These are phyloP conservation scores for Narcine bancroftii DNA, from an alignment of 2,113 vertebrate genomes.

Conservation along the genomic window DNA sequence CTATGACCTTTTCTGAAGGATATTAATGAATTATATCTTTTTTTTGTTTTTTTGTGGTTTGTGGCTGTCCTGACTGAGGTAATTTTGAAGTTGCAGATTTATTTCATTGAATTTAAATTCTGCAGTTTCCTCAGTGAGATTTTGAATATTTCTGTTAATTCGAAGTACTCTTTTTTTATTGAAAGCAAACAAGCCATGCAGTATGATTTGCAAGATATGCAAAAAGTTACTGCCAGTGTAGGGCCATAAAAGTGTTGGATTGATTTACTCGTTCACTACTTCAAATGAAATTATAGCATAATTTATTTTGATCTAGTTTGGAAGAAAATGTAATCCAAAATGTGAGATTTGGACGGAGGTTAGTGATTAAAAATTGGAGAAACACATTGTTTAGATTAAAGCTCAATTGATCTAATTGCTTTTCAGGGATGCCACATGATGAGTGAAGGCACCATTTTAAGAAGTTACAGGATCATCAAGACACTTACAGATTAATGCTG, in stretches of 20 bases:
- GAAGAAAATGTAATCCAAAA: background rate
- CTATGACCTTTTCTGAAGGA: too few relatives aligned
- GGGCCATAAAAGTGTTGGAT: too few relatives aligned
- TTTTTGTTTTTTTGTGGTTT: too few relatives aligned
- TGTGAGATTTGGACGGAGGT: background rate
- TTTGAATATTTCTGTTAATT: background rate
- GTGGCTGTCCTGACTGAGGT: too few relatives aligned
- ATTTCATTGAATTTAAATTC: too few relatives aligned
- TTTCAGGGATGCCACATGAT: slow-evolving; percentile 19
- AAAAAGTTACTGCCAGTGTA: background rate
- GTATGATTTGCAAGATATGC: background rate
- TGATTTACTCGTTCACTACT: background rate
- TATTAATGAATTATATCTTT: too few relatives aligned
- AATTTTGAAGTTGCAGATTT: too few relatives aligned
- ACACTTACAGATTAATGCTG: slow-evolving; percentile 24
- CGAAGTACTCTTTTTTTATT: background rate
- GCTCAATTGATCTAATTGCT: background rate
- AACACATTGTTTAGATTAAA: background rate
- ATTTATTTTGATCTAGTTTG: background rate
- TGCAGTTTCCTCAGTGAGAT: too few relatives aligned
- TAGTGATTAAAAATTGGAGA: background rate
- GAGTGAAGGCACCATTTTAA: background rate
- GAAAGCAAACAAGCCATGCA: background rate
- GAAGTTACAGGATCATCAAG: slow-evolving; percentile 20
- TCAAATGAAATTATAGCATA: background rate